A percentile compares a stretch with the other conserved stretches of the same genome.
Evolutionary conservation across 1,140 invertebrate genomes (phyloP).

Genomic region (Trypoxylus dichotomus): DNA sequence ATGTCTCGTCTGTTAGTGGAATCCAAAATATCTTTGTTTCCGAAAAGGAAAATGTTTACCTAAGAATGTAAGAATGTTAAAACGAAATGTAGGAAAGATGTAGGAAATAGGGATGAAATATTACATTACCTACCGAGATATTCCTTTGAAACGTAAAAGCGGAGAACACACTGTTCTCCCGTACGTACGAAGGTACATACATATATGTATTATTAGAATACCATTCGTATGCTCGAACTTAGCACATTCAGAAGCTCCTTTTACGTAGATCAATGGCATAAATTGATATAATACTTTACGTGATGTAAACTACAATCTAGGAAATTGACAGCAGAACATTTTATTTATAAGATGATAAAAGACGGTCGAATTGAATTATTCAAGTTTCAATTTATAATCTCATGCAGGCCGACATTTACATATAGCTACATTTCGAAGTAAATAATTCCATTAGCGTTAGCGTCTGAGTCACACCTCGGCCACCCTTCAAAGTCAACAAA

Average conservation of each 20-base stretch:
- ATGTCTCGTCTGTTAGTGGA: background rate
- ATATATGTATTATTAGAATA: background rate
- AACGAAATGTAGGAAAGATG: background rate
- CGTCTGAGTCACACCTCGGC: constrained; percentile 4
- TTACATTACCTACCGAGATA: background rate
- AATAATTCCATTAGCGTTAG: constrained; percentile 6
- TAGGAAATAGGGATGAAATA: background rate
- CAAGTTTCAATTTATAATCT: background rate
- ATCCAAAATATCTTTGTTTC: background rate
- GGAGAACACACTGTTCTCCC: background rate
- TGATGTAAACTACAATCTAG: background rate
- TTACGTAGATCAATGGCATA: background rate
- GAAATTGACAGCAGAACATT: background rate
- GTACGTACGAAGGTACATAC: background rate
- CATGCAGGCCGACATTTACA: constrained; percentile 1
- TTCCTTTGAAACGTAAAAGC: background rate
- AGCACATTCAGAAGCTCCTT: background rate
- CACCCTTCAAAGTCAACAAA: constrained; percentile 6
- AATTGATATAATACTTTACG: background rate
- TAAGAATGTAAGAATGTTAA: background rate
- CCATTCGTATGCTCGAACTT: background rate
- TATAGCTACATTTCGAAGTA: background rate
- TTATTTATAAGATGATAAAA: background rate
- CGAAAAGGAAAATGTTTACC: background rate
- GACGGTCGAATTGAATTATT: background rate